phyloP scores from a whole-genome alignment of 2,888 invertebrate species.

The Dolomedes plantarius region DNA sequence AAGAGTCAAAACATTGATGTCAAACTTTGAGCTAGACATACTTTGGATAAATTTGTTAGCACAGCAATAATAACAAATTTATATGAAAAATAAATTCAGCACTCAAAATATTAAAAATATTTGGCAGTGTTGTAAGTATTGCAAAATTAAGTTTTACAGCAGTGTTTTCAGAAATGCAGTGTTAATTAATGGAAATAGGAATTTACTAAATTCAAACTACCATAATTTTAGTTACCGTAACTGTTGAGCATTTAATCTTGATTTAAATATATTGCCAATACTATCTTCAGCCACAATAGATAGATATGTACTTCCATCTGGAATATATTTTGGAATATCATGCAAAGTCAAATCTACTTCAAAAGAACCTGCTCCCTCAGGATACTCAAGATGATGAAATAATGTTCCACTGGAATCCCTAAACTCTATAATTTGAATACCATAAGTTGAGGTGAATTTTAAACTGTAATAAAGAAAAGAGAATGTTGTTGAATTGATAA shows the following conservation, averaged over 20 bases:
- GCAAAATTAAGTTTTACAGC: too few species aligned
- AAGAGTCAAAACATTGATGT: too few species aligned
- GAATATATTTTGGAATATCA: background rate
- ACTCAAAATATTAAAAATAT: too few species aligned
- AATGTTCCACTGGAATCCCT: slow-evolving; percentile 41
- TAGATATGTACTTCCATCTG: slow-evolving; percentile 9
- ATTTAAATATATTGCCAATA: slow-evolving; percentile 45
- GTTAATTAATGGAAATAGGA: too few species aligned
- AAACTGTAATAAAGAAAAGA: slow-evolving; percentile 21
- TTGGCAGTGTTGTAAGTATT: too few species aligned
- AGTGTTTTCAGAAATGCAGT: too few species aligned
- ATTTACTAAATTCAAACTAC: too few species aligned
- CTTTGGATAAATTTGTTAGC: too few species aligned
- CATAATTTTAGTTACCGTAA: background rate
- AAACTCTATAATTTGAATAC: slow-evolving; percentile 59
- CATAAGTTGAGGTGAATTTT: slow-evolving; percentile 32
- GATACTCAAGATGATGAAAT: slow-evolving; percentile 50
- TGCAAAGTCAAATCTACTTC: slow-evolving; percentile 12
- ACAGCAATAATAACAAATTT: too few species aligned
- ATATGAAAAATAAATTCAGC: too few species aligned
- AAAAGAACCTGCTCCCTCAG: slow-evolving; percentile 15
- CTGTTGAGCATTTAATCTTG: slow-evolving; percentile 8
- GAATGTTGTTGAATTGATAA: too few species aligned
- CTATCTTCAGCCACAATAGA: slow-evolving; percentile 49
- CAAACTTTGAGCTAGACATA: too few species aligned